phyloP scores from a whole-genome alignment of 1,140 invertebrate genomes.

The Euura saliciscinereae region DNA sequence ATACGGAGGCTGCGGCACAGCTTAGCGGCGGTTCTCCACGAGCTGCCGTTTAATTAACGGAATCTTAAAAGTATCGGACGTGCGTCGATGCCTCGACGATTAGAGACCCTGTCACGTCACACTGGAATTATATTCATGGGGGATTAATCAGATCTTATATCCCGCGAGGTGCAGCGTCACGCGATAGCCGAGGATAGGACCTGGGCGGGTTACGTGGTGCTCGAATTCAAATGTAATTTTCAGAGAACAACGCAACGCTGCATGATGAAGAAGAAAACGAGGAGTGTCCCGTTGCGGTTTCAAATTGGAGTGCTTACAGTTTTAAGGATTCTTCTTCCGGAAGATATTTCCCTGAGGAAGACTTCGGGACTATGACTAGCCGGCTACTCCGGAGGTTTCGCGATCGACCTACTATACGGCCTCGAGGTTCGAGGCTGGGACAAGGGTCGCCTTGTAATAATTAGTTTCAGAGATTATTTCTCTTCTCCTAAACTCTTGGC shows the following conservation, averaged over 20 bases:
- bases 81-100: neutral
- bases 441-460: neutral
- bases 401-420: neutral
- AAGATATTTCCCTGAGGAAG: slow-evolving; percentile 1
- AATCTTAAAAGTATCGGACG: slow-evolving; percentile 1
- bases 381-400: no score
- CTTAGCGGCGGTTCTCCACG: no score
- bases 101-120: no score
- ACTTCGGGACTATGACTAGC: neutral
- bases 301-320: slow-evolving; percentile 5
- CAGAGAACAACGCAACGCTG: neutral
- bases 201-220: neutral
- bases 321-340: neutral
- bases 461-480: slow-evolving; percentile 2
- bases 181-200: neutral
- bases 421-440: neutral
- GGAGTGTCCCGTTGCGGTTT: slow-evolving; percentile 4
- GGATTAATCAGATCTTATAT: neutral
- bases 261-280: neutral
- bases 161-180: neutral
- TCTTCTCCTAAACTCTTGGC: neutral
- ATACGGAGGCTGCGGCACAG: no score
- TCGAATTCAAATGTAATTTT: slow-evolving; percentile 4
- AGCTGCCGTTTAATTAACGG: slow-evolving; percentile 1
- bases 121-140: no score